Percentiles rank a stretch among this genome's conserved stretches.
These are phyloP conservation scores for Leptura quadrifasciata DNA, from an alignment of 2,888 invertebrate genomes.

Conservation along the genomic window DNA sequence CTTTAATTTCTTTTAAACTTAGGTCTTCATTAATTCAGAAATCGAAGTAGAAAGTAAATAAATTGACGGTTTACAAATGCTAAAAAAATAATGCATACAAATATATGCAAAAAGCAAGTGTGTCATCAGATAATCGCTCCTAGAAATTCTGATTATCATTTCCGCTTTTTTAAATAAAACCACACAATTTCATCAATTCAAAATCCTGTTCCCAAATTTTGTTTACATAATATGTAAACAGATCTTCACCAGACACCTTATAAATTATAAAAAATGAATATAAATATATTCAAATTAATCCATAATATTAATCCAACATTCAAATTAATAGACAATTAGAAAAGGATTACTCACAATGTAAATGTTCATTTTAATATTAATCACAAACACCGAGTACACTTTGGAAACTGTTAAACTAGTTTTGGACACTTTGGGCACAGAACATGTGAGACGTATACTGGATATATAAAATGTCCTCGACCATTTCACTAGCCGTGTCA, in stretches of 20 bases:
- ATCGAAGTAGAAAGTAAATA: not conserved
- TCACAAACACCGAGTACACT: conserved; percentile 26
- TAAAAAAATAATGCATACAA: not conserved
- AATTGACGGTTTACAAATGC: not conserved
- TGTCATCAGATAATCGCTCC: not conserved
- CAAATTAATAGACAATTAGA: conserved; percentile 11
- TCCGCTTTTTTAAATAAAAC: not conserved
- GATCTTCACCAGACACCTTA: not conserved
- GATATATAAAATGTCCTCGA: conserved; percentile 33
- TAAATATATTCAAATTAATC: conserved; percentile 2
- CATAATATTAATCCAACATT: not conserved
- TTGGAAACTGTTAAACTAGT: conserved; percentile 4
- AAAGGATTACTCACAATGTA: conserved; percentile 26
- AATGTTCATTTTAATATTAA: conserved; percentile 22
- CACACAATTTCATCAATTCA: not conserved
- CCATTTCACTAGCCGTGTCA: conserved; percentile 41
- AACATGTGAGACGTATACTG: conserved; percentile 11
- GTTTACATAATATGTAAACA: not conserved
- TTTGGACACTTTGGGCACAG: conserved; percentile 22
- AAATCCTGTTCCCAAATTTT: not conserved
- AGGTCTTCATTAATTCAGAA: not conserved
- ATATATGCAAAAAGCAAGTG: not conserved
- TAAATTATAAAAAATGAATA: conserved; percentile 1
- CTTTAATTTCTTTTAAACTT: not conserved
- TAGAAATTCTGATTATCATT: conserved; percentile 3